phyloP scores from a whole-genome alignment of 2,888 invertebrate genomes.

The Celastrina argiolus region DNA sequence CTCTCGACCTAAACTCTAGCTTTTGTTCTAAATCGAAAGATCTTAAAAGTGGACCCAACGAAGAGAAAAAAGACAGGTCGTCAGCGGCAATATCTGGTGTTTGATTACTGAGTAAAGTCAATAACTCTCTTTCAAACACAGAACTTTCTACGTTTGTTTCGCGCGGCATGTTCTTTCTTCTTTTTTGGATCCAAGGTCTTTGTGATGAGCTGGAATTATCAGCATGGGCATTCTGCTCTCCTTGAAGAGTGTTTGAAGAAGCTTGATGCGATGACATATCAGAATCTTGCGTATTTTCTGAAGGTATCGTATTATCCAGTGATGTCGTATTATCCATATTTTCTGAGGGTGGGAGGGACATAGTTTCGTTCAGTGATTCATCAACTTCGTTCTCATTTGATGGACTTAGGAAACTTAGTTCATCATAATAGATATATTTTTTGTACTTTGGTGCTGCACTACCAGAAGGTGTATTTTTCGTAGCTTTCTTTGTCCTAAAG shows the following conservation, averaged over 20 bases:
- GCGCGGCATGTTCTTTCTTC: not conserved
- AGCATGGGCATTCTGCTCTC: too few relatives aligned
- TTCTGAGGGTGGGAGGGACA: not conserved
- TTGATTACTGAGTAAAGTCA: too few relatives aligned
- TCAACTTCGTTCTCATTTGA: not conserved
- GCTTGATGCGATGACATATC: too few relatives aligned
- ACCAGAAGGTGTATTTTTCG: slow-evolving; percentile 19
- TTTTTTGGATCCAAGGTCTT: slow-evolving; percentile 5
- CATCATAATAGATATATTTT: slow-evolving; percentile 21
- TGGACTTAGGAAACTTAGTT: not conserved
- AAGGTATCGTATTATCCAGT: not conserved
- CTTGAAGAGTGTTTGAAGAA: too few relatives aligned
- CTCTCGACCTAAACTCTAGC: slow-evolving; percentile 37
- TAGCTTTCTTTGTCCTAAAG: slow-evolving; percentile 22
- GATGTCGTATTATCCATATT: not conserved
- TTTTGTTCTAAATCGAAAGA: slow-evolving; percentile 36
- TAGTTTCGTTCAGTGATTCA: slow-evolving; percentile 1
- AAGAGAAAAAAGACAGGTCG: slow-evolving; percentile 20
- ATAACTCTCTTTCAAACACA: too few relatives aligned
- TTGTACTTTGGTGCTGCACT: slow-evolving; percentile 8
- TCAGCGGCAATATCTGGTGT: slow-evolving; percentile 21
- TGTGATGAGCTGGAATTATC: not conserved
- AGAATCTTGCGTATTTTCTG: not conserved
- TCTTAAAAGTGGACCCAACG: slow-evolving; percentile 34
- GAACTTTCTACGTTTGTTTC: not conserved